phyloP scores from a whole-genome alignment of 2,797 vertebrate species.

The Serranus cabrilla region DNA sequence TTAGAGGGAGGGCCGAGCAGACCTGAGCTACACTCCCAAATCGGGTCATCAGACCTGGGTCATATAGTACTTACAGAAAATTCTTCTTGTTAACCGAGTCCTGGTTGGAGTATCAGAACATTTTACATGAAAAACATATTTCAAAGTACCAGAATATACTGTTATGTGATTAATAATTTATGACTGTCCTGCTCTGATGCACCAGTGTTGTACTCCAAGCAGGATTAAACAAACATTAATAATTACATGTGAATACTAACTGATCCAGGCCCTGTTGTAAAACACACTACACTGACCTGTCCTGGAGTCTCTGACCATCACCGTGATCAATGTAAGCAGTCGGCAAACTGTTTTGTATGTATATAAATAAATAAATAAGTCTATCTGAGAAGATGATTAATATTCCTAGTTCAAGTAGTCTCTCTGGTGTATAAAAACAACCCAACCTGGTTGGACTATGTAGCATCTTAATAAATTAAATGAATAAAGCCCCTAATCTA shows the following conservation, averaged over 20 bases:
- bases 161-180: conserved; percentile 30
- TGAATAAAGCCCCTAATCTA: conserved; percentile 92
- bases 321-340: conserved; percentile 85
- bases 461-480: conserved; percentile 98
- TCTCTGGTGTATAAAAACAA: conserved; percentile 90
- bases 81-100: conserved; percentile 48
- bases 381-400: conserved; percentile 86
- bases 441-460: conserved; percentile 95
- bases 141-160: conserved; percentile 16
- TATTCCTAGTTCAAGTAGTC: conserved; percentile 90
- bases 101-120: conserved; percentile 53
- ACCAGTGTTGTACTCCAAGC: conserved; percentile 46
- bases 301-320: conserved; percentile 83
- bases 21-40: conserved; percentile 70
- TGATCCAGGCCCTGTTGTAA: conserved; percentile 70
- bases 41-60: conserved; percentile 61
- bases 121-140: conserved; percentile 43
- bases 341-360: conserved; percentile 90
- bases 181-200: conserved; percentile 19
- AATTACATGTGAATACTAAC: conserved; percentile 59
- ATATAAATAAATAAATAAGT: conserved; percentile 88
- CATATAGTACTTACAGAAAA: conserved; percentile 52
- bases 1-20: conserved; percentile 79
- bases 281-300: conserved; percentile 79
- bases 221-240: conserved; percentile 41